These are phyloP conservation scores for Ephydatia muelleri DNA, from an alignment of 37 sponge, comb jelly and placozoan species.

Conservation along the genomic window DNA sequence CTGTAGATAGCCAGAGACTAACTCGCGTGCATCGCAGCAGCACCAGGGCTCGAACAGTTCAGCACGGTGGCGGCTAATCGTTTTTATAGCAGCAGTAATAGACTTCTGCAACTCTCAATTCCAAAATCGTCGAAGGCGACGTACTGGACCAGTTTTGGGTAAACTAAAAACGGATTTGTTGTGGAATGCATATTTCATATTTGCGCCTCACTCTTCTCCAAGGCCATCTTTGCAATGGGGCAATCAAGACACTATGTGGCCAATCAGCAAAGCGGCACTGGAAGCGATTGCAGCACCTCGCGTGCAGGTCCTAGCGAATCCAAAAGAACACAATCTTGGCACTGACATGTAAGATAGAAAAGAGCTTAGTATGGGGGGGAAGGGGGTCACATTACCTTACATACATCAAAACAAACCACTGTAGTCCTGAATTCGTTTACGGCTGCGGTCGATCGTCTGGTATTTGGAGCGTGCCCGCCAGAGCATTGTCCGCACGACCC, in stretches of 20 bases:
- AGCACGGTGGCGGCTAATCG: not conserved
- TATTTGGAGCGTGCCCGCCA: slow-evolving; percentile 55
- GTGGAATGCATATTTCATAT: not conserved
- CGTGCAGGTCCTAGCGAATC: slow-evolving; percentile 52
- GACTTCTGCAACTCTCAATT: slow-evolving; percentile 35
- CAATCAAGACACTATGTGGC: slow-evolving; percentile 93
- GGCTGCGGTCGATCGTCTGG: slow-evolving; percentile 77
- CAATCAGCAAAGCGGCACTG: slow-evolving; percentile 69
- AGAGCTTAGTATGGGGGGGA: no score
- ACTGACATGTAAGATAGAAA: slow-evolving; percentile 75
- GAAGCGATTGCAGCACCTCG: slow-evolving; percentile 58
- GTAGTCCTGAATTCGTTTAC: slow-evolving; percentile 84
- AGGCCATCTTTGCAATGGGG: slow-evolving; percentile 90
- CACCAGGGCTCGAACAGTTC: not conserved
- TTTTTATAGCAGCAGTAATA: slow-evolving; percentile 4
- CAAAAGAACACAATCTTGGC: slow-evolving; percentile 60
- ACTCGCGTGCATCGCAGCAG: not conserved
- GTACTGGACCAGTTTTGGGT: slow-evolving; percentile 79
- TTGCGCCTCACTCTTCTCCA: not conserved
- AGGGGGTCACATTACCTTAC: not conserved
- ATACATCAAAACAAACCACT: no score
- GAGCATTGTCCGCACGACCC: slow-evolving; percentile 33
- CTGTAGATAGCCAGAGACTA: not conserved
- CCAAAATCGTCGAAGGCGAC: slow-evolving; percentile 67
- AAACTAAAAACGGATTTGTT: not conserved